Conservation (phyloP, 1,140 invertebrate species). For the Lysiphlebus fabarum region DNA sequence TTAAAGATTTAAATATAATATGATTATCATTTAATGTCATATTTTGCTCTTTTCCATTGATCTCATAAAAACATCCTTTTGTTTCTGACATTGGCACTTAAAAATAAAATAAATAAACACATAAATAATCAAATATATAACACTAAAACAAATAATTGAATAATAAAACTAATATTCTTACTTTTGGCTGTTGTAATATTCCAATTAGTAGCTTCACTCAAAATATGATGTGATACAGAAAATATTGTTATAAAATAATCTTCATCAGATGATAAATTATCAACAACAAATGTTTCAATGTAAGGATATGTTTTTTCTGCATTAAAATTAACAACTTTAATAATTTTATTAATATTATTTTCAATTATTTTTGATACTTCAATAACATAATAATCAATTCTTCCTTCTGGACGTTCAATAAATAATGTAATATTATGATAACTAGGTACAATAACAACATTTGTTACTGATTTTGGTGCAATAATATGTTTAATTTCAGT, state of each 20-base stretch:
- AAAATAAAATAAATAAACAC: too few species aligned
- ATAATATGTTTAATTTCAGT: slow-evolving; percentile 81
- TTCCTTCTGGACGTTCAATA: slow-evolving; percentile 79
- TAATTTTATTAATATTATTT: not conserved
- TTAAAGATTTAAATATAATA: too few species aligned
- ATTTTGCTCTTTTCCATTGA: too few species aligned
- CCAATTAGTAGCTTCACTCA: slow-evolving; percentile 69
- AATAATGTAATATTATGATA: slow-evolving; percentile 86
- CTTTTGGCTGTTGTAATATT: slow-evolving; percentile 72
- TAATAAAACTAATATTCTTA: slow-evolving; percentile 8
- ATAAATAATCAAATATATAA: too few species aligned
- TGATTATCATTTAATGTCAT: too few species aligned
- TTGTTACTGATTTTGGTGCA: slow-evolving; percentile 79
- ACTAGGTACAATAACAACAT: slow-evolving; percentile 75
- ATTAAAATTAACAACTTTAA: slow-evolving; percentile 13
- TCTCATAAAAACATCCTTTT: too few species aligned
- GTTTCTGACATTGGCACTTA: too few species aligned
- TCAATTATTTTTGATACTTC: slow-evolving; percentile 3
- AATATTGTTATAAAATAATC: slow-evolving; percentile 75
- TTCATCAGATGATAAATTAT: slow-evolving; percentile 75
- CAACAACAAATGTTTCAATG: slow-evolving; percentile 61
- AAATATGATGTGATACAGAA: slow-evolving; percentile 71
- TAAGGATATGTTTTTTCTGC: not conserved
- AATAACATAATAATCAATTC: slow-evolving; percentile 74
- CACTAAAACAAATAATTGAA: too few species aligned